Conservation (phyloP, 1,140 invertebrate genomes). For the Mactra quadrangularis region DNA sequence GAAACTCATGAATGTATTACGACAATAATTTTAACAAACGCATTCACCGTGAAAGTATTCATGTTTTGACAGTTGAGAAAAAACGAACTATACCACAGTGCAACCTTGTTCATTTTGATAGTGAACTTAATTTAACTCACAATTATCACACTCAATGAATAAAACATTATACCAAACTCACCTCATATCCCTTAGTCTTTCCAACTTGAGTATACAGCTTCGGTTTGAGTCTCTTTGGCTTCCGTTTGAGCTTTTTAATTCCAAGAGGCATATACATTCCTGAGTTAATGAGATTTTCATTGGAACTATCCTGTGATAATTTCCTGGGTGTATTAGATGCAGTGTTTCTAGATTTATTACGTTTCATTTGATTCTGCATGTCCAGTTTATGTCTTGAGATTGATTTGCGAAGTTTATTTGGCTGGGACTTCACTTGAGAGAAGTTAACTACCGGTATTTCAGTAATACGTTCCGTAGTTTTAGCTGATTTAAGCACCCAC, state of each 20-base stretch:
- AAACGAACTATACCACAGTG: no score
- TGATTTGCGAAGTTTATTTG: neutral
- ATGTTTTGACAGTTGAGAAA: no score
- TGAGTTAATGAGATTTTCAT: constrained; percentile 24
- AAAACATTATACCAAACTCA: neutral
- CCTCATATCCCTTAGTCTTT: constrained; percentile 56
- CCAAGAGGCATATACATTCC: constrained; percentile 46
- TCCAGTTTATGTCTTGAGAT: neutral
- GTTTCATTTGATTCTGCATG: neutral
- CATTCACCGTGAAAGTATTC: no score
- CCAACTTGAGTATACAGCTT: constrained; percentile 49
- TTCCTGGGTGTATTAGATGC: neutral
- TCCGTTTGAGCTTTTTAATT: constrained; percentile 35
- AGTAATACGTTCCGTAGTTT: neutral
- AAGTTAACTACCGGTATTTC: neutral
- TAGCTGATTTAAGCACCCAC: constrained; percentile 35
- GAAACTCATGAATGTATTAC: no score
- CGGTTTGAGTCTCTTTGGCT: constrained; percentile 1
- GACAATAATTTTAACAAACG: no score
- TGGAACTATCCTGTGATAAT: neutral
- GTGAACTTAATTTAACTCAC: no score
- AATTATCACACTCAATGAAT: no score
- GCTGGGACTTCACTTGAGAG: neutral
- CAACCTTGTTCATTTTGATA: no score
- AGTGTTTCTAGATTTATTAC: neutral